Evolutionary conservation across 2,888 invertebrate species (phyloP), one percentile per base, ranked within the genome.

Genomic region (Napeogenes inachia): DNA sequence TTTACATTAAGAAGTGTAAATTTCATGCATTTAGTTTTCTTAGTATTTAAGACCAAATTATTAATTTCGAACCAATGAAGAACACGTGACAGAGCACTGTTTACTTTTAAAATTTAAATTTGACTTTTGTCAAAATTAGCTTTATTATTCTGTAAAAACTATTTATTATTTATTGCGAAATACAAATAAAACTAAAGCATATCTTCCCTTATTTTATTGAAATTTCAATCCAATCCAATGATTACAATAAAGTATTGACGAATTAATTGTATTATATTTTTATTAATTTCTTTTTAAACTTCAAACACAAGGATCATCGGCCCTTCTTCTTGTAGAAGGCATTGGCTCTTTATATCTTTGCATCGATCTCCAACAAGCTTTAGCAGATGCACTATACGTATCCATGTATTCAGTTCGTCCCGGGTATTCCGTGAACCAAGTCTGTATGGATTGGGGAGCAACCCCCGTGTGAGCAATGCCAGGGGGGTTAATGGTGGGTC

Each of bases 401-500:
- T 93, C 93, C 85, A 85, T 85, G 68, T 94, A 94, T 72, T 94
- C 94, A 0, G 92, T 91, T 46, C 92, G 82, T 0, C 93, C 93
- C 0, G 92, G 93, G 71, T 81, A 91, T n/a, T 87, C 90, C 0
- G 86, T 79, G 68, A 90, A 91, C 91, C 92, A 94, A 30, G 87
- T 83, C 59, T 89, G 85, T 13, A 92, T 75, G 0, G 90, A 79
- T 56, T 86, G 80, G 0, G 93, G 93, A 13, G 86, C 64, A 0
- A 89, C 82, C 0, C 86, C 89, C 0, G 82, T 87, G 56, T 88
- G 85, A 0, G 86, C 75, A 0, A 66, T 65, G 0, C 81, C 71
- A 0, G 91, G 88, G 0, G 93, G 92, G 66, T 92, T 84, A 33
- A 93, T 92, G 0, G 87, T 87, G 0, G 93, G 93, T 50, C 92